Percentiles rank a stretch among this genome's conserved stretches.
Evolutionary conservation across 2,113 vertebrate genomes (phyloP).

Genomic region (Bambusicola thoracicus): DNA sequence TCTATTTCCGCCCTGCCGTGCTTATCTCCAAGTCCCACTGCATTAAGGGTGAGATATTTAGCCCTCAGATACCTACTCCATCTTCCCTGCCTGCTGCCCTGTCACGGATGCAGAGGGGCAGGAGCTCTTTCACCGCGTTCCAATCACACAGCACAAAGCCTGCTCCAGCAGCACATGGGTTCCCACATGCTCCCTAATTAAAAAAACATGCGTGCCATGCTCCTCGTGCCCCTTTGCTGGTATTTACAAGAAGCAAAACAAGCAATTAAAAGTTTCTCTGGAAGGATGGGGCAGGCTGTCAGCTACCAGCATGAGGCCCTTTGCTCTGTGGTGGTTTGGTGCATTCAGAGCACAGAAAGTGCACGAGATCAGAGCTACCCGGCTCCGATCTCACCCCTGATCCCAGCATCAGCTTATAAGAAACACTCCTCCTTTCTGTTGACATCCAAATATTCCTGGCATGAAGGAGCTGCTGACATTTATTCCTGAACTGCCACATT

Average conservation of each 20-base stretch:
- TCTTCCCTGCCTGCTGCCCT: background rate
- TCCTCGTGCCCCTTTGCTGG: background rate
- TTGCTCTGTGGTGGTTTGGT: accelerated
- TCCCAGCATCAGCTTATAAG: background rate
- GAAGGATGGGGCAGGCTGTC: background rate
- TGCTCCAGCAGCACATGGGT: background rate
- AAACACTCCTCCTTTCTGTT: slow-evolving; percentile 10
- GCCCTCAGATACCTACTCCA: background rate
- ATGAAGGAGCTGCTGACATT: slow-evolving; percentile 15
- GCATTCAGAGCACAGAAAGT: background rate
- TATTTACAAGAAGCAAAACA: background rate
- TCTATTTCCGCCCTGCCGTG: background rate
- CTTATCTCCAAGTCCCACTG: accelerated
- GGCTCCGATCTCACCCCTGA: accelerated
- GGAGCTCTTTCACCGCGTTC: background rate
- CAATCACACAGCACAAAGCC: background rate
- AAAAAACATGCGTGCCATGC: accelerated
- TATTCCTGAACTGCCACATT: background rate
- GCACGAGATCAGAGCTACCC: background rate
- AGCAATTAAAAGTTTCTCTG: background rate
- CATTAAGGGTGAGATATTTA: background rate
- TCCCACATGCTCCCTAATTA: background rate
- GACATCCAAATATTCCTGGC: slow-evolving; percentile 4
- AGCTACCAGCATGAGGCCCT: accelerated
- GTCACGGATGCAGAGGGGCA: accelerated